Evolutionary conservation across 2,113 vertebrate genomes (phyloP).

Genomic region (Microtus montanus): DNA sequence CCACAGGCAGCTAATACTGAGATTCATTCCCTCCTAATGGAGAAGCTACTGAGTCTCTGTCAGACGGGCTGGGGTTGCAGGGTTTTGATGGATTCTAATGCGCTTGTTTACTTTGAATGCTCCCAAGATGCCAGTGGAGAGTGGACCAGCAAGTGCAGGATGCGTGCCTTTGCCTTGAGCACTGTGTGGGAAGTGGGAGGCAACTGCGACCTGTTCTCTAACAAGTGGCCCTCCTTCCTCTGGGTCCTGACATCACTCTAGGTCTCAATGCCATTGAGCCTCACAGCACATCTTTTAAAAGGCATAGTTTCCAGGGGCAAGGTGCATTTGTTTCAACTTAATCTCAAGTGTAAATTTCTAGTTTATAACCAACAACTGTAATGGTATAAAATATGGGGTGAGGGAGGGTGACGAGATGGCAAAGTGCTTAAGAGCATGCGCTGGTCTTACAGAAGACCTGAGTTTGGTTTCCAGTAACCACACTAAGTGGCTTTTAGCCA

Average conservation of each 20-base stretch:
- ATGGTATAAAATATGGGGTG: background rate
- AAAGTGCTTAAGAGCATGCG: background rate
- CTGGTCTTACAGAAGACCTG: background rate
- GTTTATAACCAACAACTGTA: background rate
- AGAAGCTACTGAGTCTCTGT: conserved; percentile 63
- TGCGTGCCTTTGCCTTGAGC: background rate
- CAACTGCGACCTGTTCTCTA: background rate
- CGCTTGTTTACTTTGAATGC: conserved; percentile 68
- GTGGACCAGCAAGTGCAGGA: background rate
- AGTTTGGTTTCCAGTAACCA: background rate
- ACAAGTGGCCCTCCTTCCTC: background rate
- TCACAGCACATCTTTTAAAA: background rate
- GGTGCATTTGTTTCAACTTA: background rate
- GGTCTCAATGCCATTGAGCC: background rate
- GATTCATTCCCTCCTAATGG: conserved; percentile 75
- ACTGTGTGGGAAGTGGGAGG: no score
- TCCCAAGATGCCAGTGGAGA: conserved; percentile 50
- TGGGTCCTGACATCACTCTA: background rate
- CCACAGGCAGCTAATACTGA: conserved; percentile 65
- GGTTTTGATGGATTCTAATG: conserved; percentile 60
- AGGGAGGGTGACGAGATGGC: background rate
- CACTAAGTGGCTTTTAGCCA: background rate
- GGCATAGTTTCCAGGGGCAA: background rate
- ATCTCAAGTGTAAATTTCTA: background rate
- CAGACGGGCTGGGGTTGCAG: conserved; percentile 47